Conservation (phyloP, 2,113 vertebrate genomes). For the Hucho hucho region DNA sequence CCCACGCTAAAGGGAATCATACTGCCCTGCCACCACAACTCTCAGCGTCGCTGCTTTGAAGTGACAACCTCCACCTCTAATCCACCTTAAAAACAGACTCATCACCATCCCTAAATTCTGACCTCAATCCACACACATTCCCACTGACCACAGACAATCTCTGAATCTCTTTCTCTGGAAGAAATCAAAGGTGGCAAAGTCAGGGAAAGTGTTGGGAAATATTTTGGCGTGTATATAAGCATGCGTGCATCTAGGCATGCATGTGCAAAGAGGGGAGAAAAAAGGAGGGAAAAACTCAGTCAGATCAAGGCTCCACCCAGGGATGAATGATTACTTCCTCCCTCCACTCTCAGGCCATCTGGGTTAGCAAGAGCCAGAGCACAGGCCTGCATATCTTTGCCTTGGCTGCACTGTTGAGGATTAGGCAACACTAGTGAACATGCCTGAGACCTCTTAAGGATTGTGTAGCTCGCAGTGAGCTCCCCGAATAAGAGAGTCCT, state of each 20-base stretch:
- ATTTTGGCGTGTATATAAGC: neutral
- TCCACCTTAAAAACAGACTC: constrained; percentile 18
- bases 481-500: constrained; percentile 16
- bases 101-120: constrained; percentile 7
- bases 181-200: too few relatives aligned
- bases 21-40: neutral
- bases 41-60: constrained; percentile 11
- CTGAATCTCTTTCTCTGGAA: too few relatives aligned
- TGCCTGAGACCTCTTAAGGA: constrained; percentile 24
- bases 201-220: neutral
- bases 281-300: constrained; percentile 24
- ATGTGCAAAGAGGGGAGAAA: neutral
- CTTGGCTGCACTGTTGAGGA: constrained; percentile 10
- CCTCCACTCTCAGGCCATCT: constrained; percentile 26
- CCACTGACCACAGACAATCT: too few relatives aligned
- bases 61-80: constrained; percentile 29
- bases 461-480: constrained; percentile 28
- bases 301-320: constrained; percentile 43
- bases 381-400: constrained; percentile 20
- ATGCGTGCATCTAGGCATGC: neutral
- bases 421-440: constrained; percentile 57
- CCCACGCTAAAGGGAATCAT: constrained; percentile 12
- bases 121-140: constrained; percentile 22
- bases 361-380: constrained; percentile 34
- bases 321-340: constrained; percentile 58